These are phyloP conservation scores for Darevskia mixta DNA, from an alignment of 2,797 vertebrate species.

Conservation along the genomic window DNA sequence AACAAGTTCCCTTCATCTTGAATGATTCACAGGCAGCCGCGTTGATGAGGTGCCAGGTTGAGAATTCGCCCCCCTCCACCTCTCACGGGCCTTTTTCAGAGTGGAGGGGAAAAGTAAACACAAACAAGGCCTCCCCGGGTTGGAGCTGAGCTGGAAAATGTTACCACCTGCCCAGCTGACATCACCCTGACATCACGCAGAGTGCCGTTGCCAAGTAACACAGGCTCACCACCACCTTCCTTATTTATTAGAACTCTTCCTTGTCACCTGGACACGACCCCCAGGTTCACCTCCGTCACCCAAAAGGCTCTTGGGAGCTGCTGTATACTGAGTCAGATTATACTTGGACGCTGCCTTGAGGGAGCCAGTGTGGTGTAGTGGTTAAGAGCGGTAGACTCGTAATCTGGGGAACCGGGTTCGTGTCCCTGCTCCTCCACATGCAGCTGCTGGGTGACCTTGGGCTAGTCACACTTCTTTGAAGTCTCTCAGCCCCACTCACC, in stretches of 20 bases:
- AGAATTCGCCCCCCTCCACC: neutral
- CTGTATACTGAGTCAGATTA: neutral
- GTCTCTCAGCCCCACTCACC: too few relatives aligned
- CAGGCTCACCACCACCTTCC: slow-evolving; percentile 12
- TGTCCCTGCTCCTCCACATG: too few relatives aligned
- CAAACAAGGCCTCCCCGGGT: slow-evolving; percentile 48
- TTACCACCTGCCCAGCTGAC: slow-evolving; percentile 48
- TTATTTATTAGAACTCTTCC: slow-evolving; percentile 17
- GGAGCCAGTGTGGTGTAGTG: too few relatives aligned
- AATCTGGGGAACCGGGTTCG: too few relatives aligned
- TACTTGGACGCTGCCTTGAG: too few relatives aligned
- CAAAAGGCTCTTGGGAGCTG: neutral
- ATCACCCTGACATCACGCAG: slow-evolving; percentile 66
- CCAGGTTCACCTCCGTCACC: neutral
- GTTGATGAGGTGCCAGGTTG: neutral
- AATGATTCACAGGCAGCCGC: slow-evolving; percentile 25
- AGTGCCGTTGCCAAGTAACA: slow-evolving; percentile 54
- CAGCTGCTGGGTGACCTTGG: too few relatives aligned
- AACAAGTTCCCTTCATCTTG: neutral
- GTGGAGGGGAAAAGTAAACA: slow-evolving; percentile 59
- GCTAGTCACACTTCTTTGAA: too few relatives aligned
- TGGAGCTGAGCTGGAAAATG: slow-evolving; percentile 61
- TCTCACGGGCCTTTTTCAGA: slow-evolving; percentile 49
- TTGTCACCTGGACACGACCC: neutral
- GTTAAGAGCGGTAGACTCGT: too few relatives aligned